Evolutionary conservation across 2,797 vertebrate genomes (phyloP).

Genomic region (Numenius phaeopus): DNA sequence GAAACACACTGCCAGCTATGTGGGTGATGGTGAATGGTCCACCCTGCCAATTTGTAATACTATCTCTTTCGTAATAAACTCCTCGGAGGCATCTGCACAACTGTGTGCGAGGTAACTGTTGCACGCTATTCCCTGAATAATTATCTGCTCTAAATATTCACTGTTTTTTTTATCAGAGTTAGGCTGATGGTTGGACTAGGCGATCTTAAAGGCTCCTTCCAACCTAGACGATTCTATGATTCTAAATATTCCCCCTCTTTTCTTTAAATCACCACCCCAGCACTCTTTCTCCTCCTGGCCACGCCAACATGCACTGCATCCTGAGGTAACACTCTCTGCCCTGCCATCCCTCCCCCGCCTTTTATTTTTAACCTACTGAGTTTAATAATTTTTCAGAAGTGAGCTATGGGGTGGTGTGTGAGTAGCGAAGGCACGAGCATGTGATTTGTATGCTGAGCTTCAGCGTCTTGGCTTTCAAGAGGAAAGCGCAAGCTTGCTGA

Average conservation of each 20-base stretch:
- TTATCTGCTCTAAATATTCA: not conserved
- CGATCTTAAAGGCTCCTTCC: too few species aligned
- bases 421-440: not conserved
- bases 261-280: not conserved
- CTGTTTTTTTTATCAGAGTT: too few species aligned
- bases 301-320: accelerated
- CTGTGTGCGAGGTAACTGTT: slow-evolving; percentile 50
- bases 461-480: not conserved
- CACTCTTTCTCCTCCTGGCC: not conserved
- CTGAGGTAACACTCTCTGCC: not conserved
- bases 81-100: slow-evolving; percentile 41
- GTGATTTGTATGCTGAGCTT: slow-evolving; percentile 57
- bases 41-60: slow-evolving; percentile 2
- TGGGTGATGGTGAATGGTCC: slow-evolving; percentile 21
- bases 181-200: too few species aligned
- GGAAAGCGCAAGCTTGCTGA: slow-evolving; percentile 64
- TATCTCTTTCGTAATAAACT: not conserved
- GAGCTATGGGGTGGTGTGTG: not conserved
- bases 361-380: not conserved
- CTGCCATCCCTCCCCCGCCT: too few species aligned
- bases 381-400: slow-evolving; percentile 20
- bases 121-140: slow-evolving; percentile 33
- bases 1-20: not conserved
- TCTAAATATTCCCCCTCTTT: not conserved
- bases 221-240: too few species aligned